Base-by-base conservation (phyloP, 2,888 invertebrate species). In the Dasysyrphus albostriatus region DNA sequence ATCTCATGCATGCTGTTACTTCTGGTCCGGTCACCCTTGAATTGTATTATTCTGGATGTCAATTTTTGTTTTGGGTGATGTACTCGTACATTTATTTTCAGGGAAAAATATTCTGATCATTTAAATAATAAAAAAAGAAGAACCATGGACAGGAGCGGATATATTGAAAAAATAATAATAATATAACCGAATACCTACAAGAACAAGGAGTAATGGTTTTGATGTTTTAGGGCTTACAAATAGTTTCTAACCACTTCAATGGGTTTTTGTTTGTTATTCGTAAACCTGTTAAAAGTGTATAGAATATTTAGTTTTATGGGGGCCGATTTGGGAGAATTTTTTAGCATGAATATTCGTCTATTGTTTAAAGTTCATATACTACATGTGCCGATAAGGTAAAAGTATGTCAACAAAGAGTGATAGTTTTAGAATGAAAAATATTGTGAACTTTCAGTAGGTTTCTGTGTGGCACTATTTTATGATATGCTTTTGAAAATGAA, bases 1-100 rank as follows among this genome's bases (percentile, higher is more conserved):
- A 82, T 85, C 69, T 77, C 85, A 85, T 85, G 82, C 77, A 85
- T 85, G 85, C 14, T 82, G 85, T 82, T 81, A 82, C 82, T 81
- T 77, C 77, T 82, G 82, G 69, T 74, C 54, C 61, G 82, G 82
- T 77, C 85, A 85, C 73, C 77, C 73, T 69, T 77, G 75, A 77
- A 67, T 69, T 67, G 37, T 70, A 47, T 65, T 24, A 51, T n/a
- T 39, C 14, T 49, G 16, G 32, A 47, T 49, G 70, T 74, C 51
- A 51, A n/a, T n/a, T 34, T 44, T 10, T 47, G 8, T 47, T 47
- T n/a, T 9, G 16, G 34, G 16, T 58, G 16, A 56, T n/a, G 63
- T 44, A 39, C n/a, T n/a, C n/a, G n/a, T n/a, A n/a, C 39, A 58
- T 42, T 39, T 59, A 65, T 80, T 51, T 65, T 16, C 24, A 39